Evolutionary conservation across 2,888 invertebrate species (phyloP), one percentile per base, ranked within the genome.

Genomic region (Phengaris alcon): DNA sequence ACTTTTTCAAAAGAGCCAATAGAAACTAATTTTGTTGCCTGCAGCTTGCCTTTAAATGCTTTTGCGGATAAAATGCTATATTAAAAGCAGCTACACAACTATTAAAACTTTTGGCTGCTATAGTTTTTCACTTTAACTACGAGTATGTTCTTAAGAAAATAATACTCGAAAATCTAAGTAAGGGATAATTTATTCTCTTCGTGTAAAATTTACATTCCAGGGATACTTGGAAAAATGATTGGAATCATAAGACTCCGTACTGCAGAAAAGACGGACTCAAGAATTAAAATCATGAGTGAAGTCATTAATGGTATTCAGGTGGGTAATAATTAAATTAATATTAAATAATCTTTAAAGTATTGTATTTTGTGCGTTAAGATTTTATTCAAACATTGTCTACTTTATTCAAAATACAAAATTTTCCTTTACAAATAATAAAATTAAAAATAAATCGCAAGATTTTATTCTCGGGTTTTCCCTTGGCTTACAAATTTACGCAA

Each of bases 221-320:
- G 93, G 82, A 90, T 90, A 78, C 90, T 95, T 57, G 94, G 95
- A 55, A 93, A 89, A 79, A 76, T 94, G 12, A 90, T 94, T 7
- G 95, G 95, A 0, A 91, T 86, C 74, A 93, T 95, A 76, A 95
- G 99, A 77, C 93, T 95, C 76, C 95, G 95, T 82, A 97, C 97
- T 0, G 98, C 99, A 0, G 92, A 94, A 75, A 95, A 96, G 85
- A 98, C 98, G 0, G 99, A 99, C 87, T 96, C 96, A 76, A 94
- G 99, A 78, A 97, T 99, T 13, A 95, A 97, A 80, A 89, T 98
- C 15, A 99, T 99, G 98, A 98, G 97, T 83, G 99, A 99, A 94
- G 96, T 99, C 78, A 96, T 99, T 74, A 95, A 95, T 74, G 99
- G 98, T 35, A 98, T 99, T 85, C 96, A 98, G 90, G 97, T 97